Percentiles rank a stretch among this genome's conserved stretches.
Evolutionary conservation across 2,113 vertebrate species (phyloP).

Genomic region (Arizona elegans): DNA sequence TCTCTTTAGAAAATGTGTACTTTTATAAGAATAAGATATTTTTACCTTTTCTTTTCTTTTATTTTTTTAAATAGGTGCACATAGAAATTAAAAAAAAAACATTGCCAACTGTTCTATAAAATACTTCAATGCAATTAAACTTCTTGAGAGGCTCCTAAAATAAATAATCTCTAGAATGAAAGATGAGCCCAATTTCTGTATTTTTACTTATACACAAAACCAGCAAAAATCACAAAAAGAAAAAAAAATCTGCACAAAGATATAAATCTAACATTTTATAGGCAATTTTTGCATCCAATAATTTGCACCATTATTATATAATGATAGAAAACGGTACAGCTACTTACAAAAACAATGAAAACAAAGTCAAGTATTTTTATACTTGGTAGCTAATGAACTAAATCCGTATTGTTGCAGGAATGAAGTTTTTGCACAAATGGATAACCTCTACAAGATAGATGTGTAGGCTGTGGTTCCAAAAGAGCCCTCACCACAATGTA

Average conservation of each 20-base stretch:
- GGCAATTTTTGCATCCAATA: conserved; percentile 46
- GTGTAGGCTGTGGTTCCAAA: background rate
- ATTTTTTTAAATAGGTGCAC: background rate
- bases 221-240: conserved; percentile 40
- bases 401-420: conserved; percentile 24
- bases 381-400: conserved; percentile 29
- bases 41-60: background rate
- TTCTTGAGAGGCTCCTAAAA: conserved; percentile 35
- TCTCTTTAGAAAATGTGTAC: background rate
- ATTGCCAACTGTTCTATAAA: background rate
- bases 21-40: background rate
- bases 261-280: conserved; percentile 7
- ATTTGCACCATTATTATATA: conserved; percentile 40
- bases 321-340: background rate
- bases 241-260: conserved; percentile 12
- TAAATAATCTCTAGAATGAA: conserved; percentile 50
- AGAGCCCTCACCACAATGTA: background rate
- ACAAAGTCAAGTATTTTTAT: conserved; percentile 5
- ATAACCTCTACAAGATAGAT: background rate
- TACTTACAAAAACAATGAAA: conserved; percentile 1
- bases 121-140: background rate
- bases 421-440: background rate
- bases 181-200: conserved; percentile 41
- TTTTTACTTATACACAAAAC: background rate
- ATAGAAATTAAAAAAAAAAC: background rate